phyloP scores from a whole-genome alignment of 2,797 vertebrate genomes.

The Muscicapa comitata region DNA sequence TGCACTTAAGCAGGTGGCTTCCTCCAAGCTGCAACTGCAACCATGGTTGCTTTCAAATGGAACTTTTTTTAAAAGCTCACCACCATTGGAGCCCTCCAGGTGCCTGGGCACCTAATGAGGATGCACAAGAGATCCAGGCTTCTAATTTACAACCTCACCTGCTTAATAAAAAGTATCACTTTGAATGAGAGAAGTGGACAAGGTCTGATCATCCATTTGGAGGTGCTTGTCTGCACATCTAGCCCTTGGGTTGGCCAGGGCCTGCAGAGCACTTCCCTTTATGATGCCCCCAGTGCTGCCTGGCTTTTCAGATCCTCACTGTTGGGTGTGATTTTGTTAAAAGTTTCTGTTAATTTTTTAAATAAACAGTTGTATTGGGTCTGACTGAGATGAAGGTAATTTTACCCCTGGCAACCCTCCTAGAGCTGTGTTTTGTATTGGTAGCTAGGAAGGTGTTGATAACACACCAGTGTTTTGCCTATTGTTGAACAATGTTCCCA shows the following conservation, averaged over 20 bases:
- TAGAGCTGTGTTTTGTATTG: background rate
- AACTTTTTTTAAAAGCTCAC: background rate
- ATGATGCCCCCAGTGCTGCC: slow-evolving; percentile 16
- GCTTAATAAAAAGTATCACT: background rate
- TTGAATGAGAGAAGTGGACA: background rate
- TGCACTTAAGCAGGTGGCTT: background rate
- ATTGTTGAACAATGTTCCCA: background rate
- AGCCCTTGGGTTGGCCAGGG: background rate
- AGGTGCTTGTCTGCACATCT: background rate
- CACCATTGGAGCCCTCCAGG: background rate
- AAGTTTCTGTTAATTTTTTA: slow-evolving; percentile 36
- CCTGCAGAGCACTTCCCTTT: slow-evolving; percentile 40
- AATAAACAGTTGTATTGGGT: slow-evolving; percentile 43
- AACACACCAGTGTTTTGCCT: background rate
- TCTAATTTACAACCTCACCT: background rate
- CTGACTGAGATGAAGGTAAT: background rate
- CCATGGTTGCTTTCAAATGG: background rate
- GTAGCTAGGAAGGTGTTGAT: background rate
- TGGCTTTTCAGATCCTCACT: slow-evolving; percentile 36
- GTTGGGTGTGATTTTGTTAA: slow-evolving; percentile 7
- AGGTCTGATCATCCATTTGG: background rate
- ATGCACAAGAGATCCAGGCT: background rate
- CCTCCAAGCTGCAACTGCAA: background rate
- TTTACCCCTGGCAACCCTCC: background rate
- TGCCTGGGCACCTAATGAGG: background rate